phyloP scores from a whole-genome alignment of 1,140 invertebrate species.

The Penaeus chinensis region DNA sequence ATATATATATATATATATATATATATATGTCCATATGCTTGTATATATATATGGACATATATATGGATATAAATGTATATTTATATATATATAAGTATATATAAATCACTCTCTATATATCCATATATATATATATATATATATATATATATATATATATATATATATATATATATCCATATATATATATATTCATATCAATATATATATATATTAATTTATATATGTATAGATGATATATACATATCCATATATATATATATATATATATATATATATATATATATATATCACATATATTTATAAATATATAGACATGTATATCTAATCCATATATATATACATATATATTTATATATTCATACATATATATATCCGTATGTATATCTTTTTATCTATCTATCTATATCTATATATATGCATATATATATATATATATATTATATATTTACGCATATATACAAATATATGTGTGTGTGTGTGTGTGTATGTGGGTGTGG shows the following conservation, averaged over 20 bases:
- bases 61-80: not conserved
- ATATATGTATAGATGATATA: conserved; percentile 6
- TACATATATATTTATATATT: too few relatives aligned
- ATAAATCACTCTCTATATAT: not conserved
- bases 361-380: too few relatives aligned
- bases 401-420: conserved; percentile 13
- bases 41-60: not conserved
- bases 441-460: not conserved
- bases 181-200: not conserved
- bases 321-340: too few relatives aligned
- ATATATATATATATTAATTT: not conserved
- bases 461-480: conserved; percentile 18
- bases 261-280: conserved; percentile 42
- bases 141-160: not conserved
- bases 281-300: conserved; percentile 30
- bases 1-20: not conserved
- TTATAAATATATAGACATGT: not conserved
- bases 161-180: not conserved
- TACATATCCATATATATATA: conserved; percentile 27
- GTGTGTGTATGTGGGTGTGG: conserved; percentile 4
- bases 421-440: conserved; percentile 7
- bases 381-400: conserved; percentile 1
- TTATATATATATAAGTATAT: not conserved
- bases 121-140: not conserved
- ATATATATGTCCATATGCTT: not conserved